phyloP scores from a whole-genome alignment of 2,888 invertebrate genomes.

The Entomobrya proxima region DNA sequence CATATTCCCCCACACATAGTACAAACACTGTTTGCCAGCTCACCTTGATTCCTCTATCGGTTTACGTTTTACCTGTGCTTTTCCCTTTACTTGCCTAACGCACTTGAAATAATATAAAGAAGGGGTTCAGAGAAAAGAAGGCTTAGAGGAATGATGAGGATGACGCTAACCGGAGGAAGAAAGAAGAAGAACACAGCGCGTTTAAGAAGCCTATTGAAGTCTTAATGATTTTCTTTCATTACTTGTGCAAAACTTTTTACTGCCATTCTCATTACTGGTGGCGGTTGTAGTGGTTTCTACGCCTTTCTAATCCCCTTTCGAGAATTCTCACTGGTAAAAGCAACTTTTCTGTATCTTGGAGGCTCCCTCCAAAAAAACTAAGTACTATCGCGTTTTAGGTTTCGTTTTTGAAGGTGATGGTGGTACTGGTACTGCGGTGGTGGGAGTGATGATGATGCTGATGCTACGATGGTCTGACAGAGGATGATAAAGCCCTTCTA shows the following conservation, averaged over 20 bases:
- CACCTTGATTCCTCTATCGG: background rate
- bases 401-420: background rate
- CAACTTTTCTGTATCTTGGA: background rate
- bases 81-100: too few relatives aligned
- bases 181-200: background rate
- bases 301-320: background rate
- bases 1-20: background rate
- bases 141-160: background rate
- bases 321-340: background rate
- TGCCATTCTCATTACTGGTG: background rate
- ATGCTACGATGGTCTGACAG: background rate
- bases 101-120: background rate
- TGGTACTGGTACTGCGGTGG: background rate
- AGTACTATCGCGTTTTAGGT: background rate
- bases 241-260: conserved; percentile 1
- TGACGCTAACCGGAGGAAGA: background rate
- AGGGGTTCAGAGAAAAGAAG: background rate
- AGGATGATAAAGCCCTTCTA: conserved; percentile 11
- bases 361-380: too few relatives aligned
- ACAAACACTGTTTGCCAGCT: background rate
- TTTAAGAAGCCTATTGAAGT: background rate
- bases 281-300: background rate
- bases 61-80: background rate
- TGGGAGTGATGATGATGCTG: background rate
- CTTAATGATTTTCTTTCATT: conserved; percentile 17